Conservation (phyloP, 2,113 vertebrate genomes). For the Petromus typicus region DNA sequence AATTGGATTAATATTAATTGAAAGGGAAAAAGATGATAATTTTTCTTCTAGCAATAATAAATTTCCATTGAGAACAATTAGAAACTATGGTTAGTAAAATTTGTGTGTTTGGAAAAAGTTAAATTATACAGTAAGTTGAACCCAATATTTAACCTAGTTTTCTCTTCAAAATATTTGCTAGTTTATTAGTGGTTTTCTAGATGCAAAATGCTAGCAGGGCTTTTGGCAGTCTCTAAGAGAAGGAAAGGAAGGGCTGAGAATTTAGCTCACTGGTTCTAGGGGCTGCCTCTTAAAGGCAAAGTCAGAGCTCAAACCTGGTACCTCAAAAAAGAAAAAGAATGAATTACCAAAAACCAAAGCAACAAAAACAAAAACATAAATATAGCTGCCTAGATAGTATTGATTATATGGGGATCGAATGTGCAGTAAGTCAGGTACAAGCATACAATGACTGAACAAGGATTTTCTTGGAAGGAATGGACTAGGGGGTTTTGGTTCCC, state of each 20-base stretch:
- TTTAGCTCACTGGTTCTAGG: no score
- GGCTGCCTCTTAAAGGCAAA: no score
- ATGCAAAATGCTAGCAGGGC: not conserved
- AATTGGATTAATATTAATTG: not conserved
- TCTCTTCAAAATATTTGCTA: not conserved
- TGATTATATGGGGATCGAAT: no score
- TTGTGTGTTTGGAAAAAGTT: not conserved
- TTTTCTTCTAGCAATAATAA: not conserved
- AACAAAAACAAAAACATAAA: no score
- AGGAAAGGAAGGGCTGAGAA: not conserved
- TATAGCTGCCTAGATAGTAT: no score
- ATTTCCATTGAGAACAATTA: not conserved
- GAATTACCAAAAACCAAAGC: no score
- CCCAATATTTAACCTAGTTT: not conserved
- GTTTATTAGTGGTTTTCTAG: not conserved
- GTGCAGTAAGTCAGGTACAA: no score
- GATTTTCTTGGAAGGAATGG: no score
- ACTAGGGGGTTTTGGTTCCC: no score
- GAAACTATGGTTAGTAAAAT: not conserved
- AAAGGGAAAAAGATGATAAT: not conserved
- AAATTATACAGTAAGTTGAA: not conserved
- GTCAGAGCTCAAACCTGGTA: no score
- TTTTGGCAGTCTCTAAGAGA: not conserved
- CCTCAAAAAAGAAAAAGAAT: no score
- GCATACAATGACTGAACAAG: no score